Evolutionary conservation across 1,140 invertebrate species (phyloP).

Genomic region (Holcopasites calliopsidis): DNA sequence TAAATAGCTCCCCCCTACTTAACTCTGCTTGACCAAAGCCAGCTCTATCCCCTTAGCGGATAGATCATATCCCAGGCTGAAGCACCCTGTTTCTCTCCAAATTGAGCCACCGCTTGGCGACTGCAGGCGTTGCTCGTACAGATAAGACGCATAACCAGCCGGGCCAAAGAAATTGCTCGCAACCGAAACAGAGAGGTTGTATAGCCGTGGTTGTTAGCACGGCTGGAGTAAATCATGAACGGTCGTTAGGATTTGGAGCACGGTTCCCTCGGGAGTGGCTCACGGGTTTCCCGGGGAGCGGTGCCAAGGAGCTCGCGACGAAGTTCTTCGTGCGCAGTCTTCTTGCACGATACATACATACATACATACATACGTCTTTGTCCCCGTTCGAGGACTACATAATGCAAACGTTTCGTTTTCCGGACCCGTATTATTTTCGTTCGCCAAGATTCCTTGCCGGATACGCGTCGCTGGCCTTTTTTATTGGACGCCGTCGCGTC

Average conservation of each 20-base stretch:
- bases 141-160: neutral
- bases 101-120: too few relatives aligned
- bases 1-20: too few relatives aligned
- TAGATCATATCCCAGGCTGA: neutral
- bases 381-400: constrained; percentile 33
- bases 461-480: constrained; percentile 7
- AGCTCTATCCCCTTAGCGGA: neutral
- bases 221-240: constrained; percentile 32
- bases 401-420: constrained; percentile 7
- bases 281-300: constrained; percentile 9
- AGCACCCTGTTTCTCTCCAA: too few relatives aligned
- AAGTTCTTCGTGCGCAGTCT: neutral
- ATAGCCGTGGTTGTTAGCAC: constrained; percentile 1
- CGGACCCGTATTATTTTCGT: constrained; percentile 9
- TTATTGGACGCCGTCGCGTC: constrained; percentile 4
- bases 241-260: constrained; percentile 45
- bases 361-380: too few relatives aligned
- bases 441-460: constrained; percentile 37
- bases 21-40: neutral
- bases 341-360: too few relatives aligned
- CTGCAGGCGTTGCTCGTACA: neutral
- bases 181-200: neutral
- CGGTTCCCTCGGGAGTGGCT: neutral
- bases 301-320: constrained; percentile 25
- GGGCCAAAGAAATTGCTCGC: constrained; percentile 4